Conservation (phyloP, 2,113 vertebrate species). For the Grammomys dolichurus region DNA sequence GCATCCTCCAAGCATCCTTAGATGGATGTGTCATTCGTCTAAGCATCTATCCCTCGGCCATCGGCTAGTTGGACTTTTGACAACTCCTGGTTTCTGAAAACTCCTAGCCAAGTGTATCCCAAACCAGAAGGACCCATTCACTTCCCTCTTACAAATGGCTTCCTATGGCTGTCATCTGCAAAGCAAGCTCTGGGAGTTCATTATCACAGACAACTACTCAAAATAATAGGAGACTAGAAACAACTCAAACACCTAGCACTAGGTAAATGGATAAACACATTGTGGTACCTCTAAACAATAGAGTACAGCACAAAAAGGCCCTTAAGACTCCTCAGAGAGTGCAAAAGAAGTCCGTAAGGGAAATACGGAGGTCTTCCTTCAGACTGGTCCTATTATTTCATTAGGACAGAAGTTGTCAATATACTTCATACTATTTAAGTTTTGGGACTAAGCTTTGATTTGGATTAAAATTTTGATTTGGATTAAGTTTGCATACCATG, state of each 20-base stretch:
- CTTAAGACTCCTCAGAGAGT: not conserved
- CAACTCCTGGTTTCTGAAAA: slow-evolving; percentile 8
- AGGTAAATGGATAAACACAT: not conserved
- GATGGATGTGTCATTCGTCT: not conserved
- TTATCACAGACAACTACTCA: not conserved
- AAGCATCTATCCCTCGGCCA: not conserved
- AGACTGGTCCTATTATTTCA: not conserved
- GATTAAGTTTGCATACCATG: too few species aligned
- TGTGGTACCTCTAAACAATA: not conserved
- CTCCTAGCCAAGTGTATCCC: not conserved
- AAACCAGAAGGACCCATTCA: not conserved
- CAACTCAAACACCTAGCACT: not conserved
- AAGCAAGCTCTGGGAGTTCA: not conserved
- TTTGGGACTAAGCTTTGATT: slow-evolving; percentile 24
- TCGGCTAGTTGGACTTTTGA: not conserved
- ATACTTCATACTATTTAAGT: not conserved
- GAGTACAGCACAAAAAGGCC: not conserved
- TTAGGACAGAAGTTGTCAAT: not conserved
- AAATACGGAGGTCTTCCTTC: not conserved
- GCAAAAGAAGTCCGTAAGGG: not conserved
- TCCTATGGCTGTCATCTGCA: not conserved
- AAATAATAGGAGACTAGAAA: not conserved
- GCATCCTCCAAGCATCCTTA: not conserved
- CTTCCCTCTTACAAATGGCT: not conserved
- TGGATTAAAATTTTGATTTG: too few species aligned